Evolutionary conservation across 35 echinoderm and acorn worm species (phyloP), one percentile per base, ranked within the genome.

Genomic region (Hemicentrotus pulcherrimus): DNA sequence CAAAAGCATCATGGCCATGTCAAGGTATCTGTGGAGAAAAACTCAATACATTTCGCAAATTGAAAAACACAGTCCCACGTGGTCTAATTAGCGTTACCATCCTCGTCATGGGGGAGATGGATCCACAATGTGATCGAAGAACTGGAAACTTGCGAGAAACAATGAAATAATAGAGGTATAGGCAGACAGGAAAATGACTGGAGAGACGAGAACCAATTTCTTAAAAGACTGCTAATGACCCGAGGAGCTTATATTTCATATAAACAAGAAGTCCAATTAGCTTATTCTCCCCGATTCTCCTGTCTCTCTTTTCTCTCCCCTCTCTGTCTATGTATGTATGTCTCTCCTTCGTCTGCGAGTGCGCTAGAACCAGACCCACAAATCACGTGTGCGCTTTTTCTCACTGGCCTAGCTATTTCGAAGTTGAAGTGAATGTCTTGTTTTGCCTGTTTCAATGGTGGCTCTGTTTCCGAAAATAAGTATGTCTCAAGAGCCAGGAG

Each of bases 221-320:
- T 78, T 78, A 78, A 78, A 78, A 78, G 65, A 28, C 65, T 78
- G 22, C 65, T 78, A 78, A 78, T 78, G 65, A 78, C 65, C 65
- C 65, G 28, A 18, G 65, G n/a, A 78, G 65, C 65, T 78, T 78
- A 78, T 78, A 78, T 78, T 78, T 78, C 18, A 78, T 78, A 78
- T 28, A 78, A 78, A 78, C 65, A 78, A 78, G 65, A 28, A 22
- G n/a, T 78, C 65, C 28, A 78, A 78, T 78, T n/a, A 28, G 22
- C 3, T 22, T 78, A 22, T n/a, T 78, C 35, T 55, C 15, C 6
- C 7, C 0, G 12, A 3, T 6, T 50, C 48, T 50, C 22, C 61
- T 70, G 19, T 78, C 22, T 78, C 65, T 78, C 61, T 71, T 55
- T 15, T 70, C 61, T 70, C 61, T 70, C 61, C 19, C n/a, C n/a